A percentile compares a stretch with the other conserved stretches of the same genome.
Conservation (phyloP, 2,797 vertebrate species). For the Myotis planiceps region DNA sequence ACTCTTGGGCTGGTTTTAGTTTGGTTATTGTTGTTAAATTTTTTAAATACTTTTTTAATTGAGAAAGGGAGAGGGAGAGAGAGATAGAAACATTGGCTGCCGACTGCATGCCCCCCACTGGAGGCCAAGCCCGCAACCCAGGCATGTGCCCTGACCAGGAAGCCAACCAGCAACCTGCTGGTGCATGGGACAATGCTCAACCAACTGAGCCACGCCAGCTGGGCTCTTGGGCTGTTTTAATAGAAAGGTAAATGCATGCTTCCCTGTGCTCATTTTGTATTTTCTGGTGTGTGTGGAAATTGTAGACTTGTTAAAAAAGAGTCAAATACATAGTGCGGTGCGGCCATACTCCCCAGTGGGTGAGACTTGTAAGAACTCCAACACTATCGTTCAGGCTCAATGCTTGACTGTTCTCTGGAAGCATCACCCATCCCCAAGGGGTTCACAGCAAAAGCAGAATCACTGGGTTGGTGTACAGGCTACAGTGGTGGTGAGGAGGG, state of each 20-base stretch:
- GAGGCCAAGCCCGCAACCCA: not conserved
- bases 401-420: not conserved
- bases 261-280: not conserved
- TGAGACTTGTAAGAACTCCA: not conserved
- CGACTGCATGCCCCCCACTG: not conserved
- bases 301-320: not conserved
- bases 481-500: too few relatives aligned
- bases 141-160: not conserved
- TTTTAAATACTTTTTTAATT: too few relatives aligned
- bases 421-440: fast-evolving
- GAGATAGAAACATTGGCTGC: not conserved
- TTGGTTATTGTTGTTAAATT: not conserved
- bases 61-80: not conserved
- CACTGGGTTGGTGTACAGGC: not conserved
- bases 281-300: not conserved
- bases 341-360: not conserved
- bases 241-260: not conserved
- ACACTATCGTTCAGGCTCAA: not conserved
- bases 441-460: not conserved
- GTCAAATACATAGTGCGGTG: not conserved
- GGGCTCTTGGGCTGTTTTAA: not conserved
- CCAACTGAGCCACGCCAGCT: not conserved
- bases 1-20: not conserved
- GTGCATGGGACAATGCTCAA: not conserved
- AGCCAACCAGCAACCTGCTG: not conserved